Conservation (phyloP, 2,888 invertebrate genomes). For the Oasisia sp. region DNA sequence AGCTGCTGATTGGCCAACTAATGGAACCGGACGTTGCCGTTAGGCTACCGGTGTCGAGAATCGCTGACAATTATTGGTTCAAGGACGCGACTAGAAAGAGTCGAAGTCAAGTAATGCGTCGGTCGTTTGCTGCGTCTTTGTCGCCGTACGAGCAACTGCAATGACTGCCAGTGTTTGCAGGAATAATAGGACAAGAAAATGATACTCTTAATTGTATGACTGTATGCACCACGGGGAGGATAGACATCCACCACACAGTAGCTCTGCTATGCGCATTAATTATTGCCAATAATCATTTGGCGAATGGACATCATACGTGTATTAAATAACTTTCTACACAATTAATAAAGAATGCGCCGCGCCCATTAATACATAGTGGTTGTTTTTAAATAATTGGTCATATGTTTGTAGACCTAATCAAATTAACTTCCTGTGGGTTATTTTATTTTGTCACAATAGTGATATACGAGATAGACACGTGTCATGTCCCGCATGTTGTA, state of each 20-base stretch:
- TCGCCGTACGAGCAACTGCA: not conserved
- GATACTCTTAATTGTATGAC: not conserved
- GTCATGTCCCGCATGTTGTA: too few relatives aligned
- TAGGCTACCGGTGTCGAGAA: not conserved
- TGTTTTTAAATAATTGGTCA: not conserved
- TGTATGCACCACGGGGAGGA: not conserved
- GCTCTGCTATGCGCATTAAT: not conserved
- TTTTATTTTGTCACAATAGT: not conserved
- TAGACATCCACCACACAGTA: not conserved
- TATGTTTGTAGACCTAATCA: not conserved
- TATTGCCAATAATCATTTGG: not conserved
- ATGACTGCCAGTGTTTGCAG: not conserved
- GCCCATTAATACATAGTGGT: not conserved
- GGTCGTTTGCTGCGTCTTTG: not conserved
- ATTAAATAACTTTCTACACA: not conserved
- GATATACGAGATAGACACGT: too few relatives aligned
- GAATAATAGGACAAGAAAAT: not conserved
- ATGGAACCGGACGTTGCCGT: conserved; percentile 20
- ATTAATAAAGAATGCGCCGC: not conserved
- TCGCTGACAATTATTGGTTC: not conserved
- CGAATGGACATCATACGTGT: not conserved
- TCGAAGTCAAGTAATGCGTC: not conserved
- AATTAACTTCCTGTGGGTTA: not conserved
- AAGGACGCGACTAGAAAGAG: not conserved
- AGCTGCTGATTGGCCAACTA: conserved; percentile 17